phyloP scores from a whole-genome alignment of 1,140 invertebrate genomes.

The Ladona fulva region DNA sequence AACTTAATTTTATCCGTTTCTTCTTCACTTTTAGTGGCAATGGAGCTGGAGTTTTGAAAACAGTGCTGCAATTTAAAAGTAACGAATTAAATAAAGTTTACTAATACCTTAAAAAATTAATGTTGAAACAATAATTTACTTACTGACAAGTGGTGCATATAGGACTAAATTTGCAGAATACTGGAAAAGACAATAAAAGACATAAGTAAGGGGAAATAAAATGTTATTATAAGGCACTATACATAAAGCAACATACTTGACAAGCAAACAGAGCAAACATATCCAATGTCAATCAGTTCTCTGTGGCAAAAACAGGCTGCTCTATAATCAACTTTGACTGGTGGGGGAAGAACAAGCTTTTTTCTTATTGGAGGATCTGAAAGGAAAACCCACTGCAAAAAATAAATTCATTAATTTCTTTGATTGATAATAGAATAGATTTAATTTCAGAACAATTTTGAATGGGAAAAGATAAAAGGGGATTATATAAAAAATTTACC shows the following conservation, averaged over 20 bases:
- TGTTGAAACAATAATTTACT: constrained; percentile 38
- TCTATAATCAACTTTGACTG: constrained; percentile 86
- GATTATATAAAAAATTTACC: too few species aligned
- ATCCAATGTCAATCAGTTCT: constrained; percentile 91
- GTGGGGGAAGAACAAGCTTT: constrained; percentile 79
- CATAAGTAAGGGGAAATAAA: neutral
- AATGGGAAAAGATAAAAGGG: too few species aligned
- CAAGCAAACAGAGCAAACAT: constrained; percentile 95
- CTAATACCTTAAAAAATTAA: constrained; percentile 30
- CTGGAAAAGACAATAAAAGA: constrained; percentile 48
- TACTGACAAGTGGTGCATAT: constrained; percentile 96
- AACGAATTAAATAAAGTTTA: neutral
- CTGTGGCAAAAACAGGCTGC: constrained; percentile 97
- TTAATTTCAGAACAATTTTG: too few species aligned
- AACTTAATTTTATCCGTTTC: constrained; percentile 43
- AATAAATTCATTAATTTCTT: constrained; percentile 15
- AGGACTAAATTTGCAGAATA: constrained; percentile 95
- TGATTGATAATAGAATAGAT: too few species aligned
- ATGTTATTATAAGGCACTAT: neutral
- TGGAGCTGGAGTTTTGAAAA: constrained; percentile 69
- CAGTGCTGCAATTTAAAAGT: constrained; percentile 53
- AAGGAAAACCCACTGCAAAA: constrained; percentile 81
- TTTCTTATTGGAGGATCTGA: constrained; percentile 70
- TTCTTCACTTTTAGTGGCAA: constrained; percentile 62
- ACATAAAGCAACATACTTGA: constrained; percentile 62